Percentiles rank a stretch among this genome's conserved stretches.
Conservation (phyloP, 2,797 vertebrate genomes). For the Gallinago stenura region DNA sequence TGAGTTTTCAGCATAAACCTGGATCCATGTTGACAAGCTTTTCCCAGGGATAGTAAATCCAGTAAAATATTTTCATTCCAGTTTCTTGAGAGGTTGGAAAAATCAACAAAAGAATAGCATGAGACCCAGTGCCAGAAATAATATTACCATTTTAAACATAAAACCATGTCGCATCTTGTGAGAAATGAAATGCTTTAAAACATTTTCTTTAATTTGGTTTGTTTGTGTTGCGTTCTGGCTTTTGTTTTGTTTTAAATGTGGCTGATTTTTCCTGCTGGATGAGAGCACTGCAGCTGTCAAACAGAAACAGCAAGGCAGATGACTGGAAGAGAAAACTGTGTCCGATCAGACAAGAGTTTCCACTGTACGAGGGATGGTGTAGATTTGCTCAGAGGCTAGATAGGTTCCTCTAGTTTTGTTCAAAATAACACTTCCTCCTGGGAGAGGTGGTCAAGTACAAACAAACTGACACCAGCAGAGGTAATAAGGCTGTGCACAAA, state of each 20-base stretch:
- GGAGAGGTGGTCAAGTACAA: not conserved
- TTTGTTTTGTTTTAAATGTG: conserved; percentile 36
- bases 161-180: conserved; percentile 59
- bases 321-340: not conserved
- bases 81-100: conserved; percentile 75
- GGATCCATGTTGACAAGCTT: conserved; percentile 48
- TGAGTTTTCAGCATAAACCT: conserved; percentile 57
- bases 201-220: conserved; percentile 35
- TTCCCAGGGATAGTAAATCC: conserved; percentile 48
- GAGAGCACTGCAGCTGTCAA: not conserved
- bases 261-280: conserved; percentile 14
- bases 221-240: conserved; percentile 4
- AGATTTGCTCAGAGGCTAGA: not conserved
- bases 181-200: conserved; percentile 55
- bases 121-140: conserved; percentile 73
- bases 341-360: not conserved
- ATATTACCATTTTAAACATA: conserved; percentile 76
- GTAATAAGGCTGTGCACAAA: not conserved
- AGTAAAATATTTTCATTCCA: conserved; percentile 74
- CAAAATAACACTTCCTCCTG: not conserved
- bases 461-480: not conserved
- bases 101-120: conserved; percentile 71
- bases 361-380: not conserved
- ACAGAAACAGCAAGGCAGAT: not conserved
- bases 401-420: not conserved